Evolutionary conservation across 37 sponge, comb jelly and placozoan genomes (phyloP), one percentile per base, ranked within the genome.

Genomic region (Axinella damicornis): DNA sequence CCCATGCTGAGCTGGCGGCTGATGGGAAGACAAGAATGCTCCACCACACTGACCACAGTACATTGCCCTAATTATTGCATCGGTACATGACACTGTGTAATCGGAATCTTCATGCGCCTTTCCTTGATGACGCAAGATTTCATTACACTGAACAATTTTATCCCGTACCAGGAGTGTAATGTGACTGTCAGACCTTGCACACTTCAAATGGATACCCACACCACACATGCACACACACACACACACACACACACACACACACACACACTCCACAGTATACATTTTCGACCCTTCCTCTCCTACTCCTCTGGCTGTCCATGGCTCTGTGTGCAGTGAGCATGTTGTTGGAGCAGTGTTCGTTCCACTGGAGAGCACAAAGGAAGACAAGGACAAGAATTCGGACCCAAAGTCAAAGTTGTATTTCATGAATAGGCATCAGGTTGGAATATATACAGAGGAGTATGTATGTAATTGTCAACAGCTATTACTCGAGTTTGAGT

Each of bases 341-440:
- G 58, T 94, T 21, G 19, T 67, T 0, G 83, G 83, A 14, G 94
- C 91, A 11, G 74, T 87, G 28, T 94, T 86, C 56, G 22, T 86
- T 2, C 86, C 67, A 19, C 53, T 19, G 27, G 1, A 18, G 16
- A 20, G 12, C 57, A 52, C 25, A 79, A 69, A 36, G 40, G 64
- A 30, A 53, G 55, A 65, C 25, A 54, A 13, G 16, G 22, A 19
- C 55, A 30, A 34, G 27, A 36, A 19, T 78, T 40, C 0, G 33
- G 20, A 62, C 56, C 56, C 52, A 25, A 56, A 31, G 27, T 80
- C 89, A 33, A 36, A 12, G 0, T 40, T 89, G 30, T 83, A 72
- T 41, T 89, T 89, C 73, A 82, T 89, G 64, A 63, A 83, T 46
- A 20, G 39, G 27, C 18, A 77, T 21, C 89, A 89, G 66, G 90